Evolutionary conservation across 2,113 vertebrate genomes (phyloP).

Genomic region (Crotalus viridis): DNA sequence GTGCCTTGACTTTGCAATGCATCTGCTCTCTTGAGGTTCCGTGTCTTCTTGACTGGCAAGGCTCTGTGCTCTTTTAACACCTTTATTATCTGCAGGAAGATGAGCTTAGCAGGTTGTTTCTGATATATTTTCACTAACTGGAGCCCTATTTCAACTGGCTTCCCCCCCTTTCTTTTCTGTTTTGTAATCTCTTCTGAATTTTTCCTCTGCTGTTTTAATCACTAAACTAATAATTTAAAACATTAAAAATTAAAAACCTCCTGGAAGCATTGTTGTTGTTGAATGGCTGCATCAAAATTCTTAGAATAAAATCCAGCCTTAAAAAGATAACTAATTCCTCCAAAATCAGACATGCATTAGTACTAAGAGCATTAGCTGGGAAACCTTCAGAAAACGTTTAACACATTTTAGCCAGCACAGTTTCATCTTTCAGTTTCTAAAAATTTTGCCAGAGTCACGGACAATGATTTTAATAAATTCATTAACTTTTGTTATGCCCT

Average conservation of each 20-base stretch:
- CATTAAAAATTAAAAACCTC: neutral
- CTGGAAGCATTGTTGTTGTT: neutral
- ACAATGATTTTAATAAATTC: neutral
- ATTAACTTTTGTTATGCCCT: neutral
- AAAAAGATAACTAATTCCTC: neutral
- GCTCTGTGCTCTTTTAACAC: neutral
- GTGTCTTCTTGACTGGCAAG: neutral
- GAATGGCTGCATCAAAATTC: neutral
- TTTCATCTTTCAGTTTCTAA: neutral
- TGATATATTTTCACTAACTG: neutral
- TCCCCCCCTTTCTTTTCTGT: neutral
- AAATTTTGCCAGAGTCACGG: neutral
- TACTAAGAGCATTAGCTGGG: neutral
- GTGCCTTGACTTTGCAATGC: neutral
- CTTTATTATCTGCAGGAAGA: neutral
- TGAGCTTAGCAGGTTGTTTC: neutral
- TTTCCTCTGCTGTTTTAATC: neutral
- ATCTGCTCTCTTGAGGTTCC: neutral
- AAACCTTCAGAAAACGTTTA: neutral
- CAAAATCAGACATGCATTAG: neutral
- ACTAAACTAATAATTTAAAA: conserved; percentile 2
- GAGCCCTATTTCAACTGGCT: neutral
- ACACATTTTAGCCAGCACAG: neutral
- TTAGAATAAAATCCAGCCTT: neutral
- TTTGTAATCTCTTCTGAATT: neutral